Evolutionary conservation across 2,888 invertebrate genomes (phyloP), one percentile per base, ranked within the genome.

Genomic region (Hylaea fasciaria): DNA sequence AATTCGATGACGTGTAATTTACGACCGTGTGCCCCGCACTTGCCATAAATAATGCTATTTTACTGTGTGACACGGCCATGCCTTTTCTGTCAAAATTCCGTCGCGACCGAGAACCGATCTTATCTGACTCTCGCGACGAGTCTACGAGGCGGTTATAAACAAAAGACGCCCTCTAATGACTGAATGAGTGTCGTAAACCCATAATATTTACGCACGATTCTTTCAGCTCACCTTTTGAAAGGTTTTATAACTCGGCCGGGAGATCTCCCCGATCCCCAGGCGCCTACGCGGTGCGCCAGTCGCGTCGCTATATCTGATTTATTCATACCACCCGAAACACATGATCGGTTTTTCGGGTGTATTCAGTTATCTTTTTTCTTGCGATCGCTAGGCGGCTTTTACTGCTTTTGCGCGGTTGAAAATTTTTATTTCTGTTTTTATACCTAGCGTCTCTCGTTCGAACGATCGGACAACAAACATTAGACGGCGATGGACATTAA

Each of bases 311-410:
- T 85, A 86, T 87, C 89, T 91, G 86, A 91, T 91, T 91, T 90
- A 91, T 91, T 91, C 88, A 89, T 86, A 89, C 86, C 87, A 86
- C 88, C 90, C 88, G 82, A 85, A 86, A 85, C 87, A 87, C 86
- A 89, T 87, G 89, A 89, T 86, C 86, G 86, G 83, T 87, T 89
- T 89, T 87, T 87, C 81, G 81, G 81, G 78, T 81, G 81, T 81
- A 78, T 75, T 77, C 79, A 79, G 76, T 79, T 80, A 80, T 80
- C 76, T 77, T 81, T 86, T 85, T 84, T 82, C 59, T 45, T 67
- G 55, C 59, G 76, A 77, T 74, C 74, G 74, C 75, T 82, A 78
- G 73, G 71, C 73, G 77, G 74, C 76, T 83, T 82, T 81, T 78
- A 79, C 70, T 66, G 72, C 69, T 69, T 64, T 65, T 71, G 66